Conservation (phyloP, 1,140 invertebrate species). For the Calliopsis andreniformis region DNA sequence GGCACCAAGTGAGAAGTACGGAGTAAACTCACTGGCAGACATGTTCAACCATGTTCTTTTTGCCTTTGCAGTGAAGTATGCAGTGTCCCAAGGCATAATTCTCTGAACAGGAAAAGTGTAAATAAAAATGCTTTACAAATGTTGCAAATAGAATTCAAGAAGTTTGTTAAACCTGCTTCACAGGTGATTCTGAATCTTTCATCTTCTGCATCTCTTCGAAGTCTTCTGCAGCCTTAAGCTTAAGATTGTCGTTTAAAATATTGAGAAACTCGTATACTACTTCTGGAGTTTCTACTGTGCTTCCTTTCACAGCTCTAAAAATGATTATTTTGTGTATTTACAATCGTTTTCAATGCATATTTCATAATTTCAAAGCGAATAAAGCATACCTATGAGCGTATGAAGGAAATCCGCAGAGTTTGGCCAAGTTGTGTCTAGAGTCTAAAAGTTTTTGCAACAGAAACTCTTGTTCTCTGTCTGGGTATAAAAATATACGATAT, state of each 20-base stretch:
- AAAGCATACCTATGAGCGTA: conserved; percentile 89
- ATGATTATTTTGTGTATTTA: conserved; percentile 2
- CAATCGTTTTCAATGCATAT: background rate
- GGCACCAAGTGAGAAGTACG: conserved; percentile 96
- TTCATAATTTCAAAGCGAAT: conserved; percentile 33
- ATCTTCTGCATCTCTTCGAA: conserved; percentile 89
- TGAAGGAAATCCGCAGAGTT: conserved; percentile 92
- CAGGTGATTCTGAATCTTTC: conserved; percentile 84
- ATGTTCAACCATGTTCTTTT: conserved; percentile 87
- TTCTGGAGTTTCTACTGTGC: conserved; percentile 90
- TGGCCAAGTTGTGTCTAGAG: conserved; percentile 89
- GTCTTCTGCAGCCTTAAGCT: conserved; percentile 85
- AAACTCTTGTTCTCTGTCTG: conserved; percentile 89
- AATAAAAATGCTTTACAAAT: conserved; percentile 10
- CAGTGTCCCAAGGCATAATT: conserved; percentile 91
- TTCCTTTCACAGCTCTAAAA: conserved; percentile 90
- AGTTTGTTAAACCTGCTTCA: conserved; percentile 66
- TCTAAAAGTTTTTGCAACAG: conserved; percentile 88
- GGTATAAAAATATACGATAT: conserved; percentile 92
- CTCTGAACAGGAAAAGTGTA: conserved; percentile 57
- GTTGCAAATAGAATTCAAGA: background rate
- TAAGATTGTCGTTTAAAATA: conserved; percentile 87
- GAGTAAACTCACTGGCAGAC: conserved; percentile 86
- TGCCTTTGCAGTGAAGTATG: conserved; percentile 89
- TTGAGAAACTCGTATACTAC: conserved; percentile 91